Base-by-base conservation (phyloP, 2,113 vertebrate genomes). In the Maccullochella peelii region DNA sequence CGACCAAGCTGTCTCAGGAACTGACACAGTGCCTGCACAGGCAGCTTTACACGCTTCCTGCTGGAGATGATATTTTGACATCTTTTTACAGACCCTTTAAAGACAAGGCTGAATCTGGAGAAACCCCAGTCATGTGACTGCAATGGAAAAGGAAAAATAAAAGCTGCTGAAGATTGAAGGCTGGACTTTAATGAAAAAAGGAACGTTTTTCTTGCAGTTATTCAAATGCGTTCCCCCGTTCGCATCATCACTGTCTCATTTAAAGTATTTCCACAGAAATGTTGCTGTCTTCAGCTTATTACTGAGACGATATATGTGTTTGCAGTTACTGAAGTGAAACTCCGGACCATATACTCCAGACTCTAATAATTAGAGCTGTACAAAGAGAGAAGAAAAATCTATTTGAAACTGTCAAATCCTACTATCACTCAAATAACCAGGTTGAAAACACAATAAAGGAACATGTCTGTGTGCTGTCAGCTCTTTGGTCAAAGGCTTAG, bases 21-120 rank as follows among this genome's bases (percentile, higher is more conserved):
- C 79, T 86, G 86, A 90, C 89, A 80, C 73, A 85, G 65, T 21
- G 72, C 72, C 77, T 84, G 82, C 75, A 70, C 77, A 59, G 85
- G 79, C 84, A 80, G 79, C 82, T 86, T 85, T 83, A 67, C 84
- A 87, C 77, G 44, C 78, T 84, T 85, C 81, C 84, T 90, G 54
- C 72, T 79, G 71, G 71, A 88, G 83, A 90, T 66, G 80, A 89
- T 84, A 69, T 88, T 87, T 86, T 92, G 88, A 93, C 89, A 85
- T 85, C 78, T 89, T 73, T 79, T 62, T 89, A 80, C 79, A 75
- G 75, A 82, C 30, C 80, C 62, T 87, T 86, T 74, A 65, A 93
- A 93, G 84, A 88, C 27, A 1, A 77, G 65, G 66, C 73, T 75
- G 62, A 81, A 85, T 84, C 42, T 68, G 62, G 42, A 88, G 84